Evolutionary conservation across 1,140 invertebrate species (phyloP).

Genomic region (Polypedilum pembai): DNA sequence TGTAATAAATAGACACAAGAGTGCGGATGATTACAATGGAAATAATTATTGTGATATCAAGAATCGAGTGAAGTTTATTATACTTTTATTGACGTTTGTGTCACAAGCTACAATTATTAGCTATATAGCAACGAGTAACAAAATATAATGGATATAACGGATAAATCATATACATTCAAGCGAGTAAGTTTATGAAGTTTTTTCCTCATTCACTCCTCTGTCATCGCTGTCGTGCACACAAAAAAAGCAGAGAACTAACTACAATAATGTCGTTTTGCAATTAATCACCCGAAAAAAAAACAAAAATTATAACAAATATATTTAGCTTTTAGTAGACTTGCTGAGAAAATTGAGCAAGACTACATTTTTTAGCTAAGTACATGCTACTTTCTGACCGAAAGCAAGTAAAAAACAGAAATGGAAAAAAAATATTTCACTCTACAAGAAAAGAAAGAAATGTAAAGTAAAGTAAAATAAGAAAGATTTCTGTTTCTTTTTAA

Average conservation of each 20-base stretch:
- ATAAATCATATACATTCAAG: slow-evolving; percentile 1
- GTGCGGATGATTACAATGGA: background rate
- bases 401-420: no score
- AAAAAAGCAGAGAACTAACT: no score
- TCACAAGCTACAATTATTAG: background rate
- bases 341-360: background rate
- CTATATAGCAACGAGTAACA: background rate
- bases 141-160: slow-evolving; percentile 25
- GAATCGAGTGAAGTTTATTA: background rate
- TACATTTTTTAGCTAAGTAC: background rate
- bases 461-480: no score
- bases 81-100: background rate
- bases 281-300: background rate
- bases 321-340: background rate
- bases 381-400: no score
- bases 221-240: no score
- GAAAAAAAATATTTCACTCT: no score
- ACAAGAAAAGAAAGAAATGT: no score
- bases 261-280: background rate
- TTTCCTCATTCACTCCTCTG: background rate
- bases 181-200: background rate
- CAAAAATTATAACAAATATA: background rate
- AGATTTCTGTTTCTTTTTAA: no score
- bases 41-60: background rate
- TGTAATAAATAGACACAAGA: background rate